phyloP scores from a whole-genome alignment of 1,140 invertebrate genomes.

The Drosophila arawakana region DNA sequence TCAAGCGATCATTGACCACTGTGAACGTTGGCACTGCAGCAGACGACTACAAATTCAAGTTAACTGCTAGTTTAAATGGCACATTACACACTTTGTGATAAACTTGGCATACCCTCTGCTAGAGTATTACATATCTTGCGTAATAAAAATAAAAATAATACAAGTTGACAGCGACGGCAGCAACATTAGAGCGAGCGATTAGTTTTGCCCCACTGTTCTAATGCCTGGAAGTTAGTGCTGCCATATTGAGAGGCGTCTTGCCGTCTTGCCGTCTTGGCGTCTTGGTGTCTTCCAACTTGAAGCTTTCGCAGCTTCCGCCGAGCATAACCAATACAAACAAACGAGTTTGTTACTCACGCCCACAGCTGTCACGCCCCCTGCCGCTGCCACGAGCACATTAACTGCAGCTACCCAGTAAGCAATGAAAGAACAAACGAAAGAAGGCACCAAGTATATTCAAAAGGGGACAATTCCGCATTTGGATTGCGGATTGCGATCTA shows the following conservation, averaged over 20 bases:
- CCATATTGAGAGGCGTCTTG: conserved; percentile 7
- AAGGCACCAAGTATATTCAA: conserved; percentile 25
- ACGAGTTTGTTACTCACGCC: conserved; percentile 25
- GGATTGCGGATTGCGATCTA: conserved; percentile 38
- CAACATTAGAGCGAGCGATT: conserved; percentile 35
- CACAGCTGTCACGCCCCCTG: conserved; percentile 8
- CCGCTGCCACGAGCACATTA: conserved; percentile 22
- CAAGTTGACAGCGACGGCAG: conserved; percentile 45
- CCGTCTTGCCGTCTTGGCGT: too few species aligned
- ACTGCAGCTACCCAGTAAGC: conserved; percentile 15
- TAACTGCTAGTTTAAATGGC: background rate
- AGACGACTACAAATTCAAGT: background rate
- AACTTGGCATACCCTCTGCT: background rate
- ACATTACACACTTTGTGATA: background rate
- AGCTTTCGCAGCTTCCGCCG: background rate
- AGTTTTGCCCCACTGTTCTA: conserved; percentile 27
- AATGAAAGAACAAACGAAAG: background rate
- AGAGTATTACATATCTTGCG: background rate
- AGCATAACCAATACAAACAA: conserved; percentile 16
- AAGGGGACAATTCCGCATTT: conserved; percentile 25
- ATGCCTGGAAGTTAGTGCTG: conserved; percentile 22
- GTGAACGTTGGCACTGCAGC: too few species aligned
- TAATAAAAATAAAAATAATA: conserved; percentile 22
- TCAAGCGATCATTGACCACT: too few species aligned
- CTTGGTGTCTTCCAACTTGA: background rate